Base-by-base conservation (phyloP, 2,888 invertebrate species). In the Dynastes hyllus region DNA sequence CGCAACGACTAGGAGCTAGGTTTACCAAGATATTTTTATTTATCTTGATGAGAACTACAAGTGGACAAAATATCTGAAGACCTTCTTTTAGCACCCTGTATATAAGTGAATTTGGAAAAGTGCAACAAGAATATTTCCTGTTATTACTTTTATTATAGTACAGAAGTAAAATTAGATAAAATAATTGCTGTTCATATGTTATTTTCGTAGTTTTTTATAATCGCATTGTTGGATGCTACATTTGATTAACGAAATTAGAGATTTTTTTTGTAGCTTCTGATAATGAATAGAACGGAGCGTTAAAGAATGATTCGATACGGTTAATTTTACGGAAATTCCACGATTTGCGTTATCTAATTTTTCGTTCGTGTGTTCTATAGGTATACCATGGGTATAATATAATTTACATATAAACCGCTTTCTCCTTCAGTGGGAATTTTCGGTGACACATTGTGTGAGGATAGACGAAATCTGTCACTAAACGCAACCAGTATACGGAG, bases 361-460 rank as follows among this genome's bases (percentile, higher is more conserved):
- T 55, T 55, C n/a, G 45, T 45, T 11, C 53, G 53, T 1, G 11
- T 51, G n/a, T 55, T 16, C n/a, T 16, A 55, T 55, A n/a, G 5
- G 16, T 55, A 55, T 3, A n/a, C 4, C 32, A 13, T 16, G 16
- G 5, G 16, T 13, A 16, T 55, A 16, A 55, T 55, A 6, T 55
- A 55, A 55, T 55, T n/a, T 55, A 66, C 2, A 40, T 13, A 40
- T n/a, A 40, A 32, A 13, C 66, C 8, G 32, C 69, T 69, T 58
- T 71, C 71, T 71, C 55, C 37, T 71, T 29, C 29, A 5, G n/a
- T 51, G 55, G 55, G 32, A 71, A 71, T 66, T 66, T 66, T 55
- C 16, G 66, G 40, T 66, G 66, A 66, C 66, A 40, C 66, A 66
- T 16, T 16, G 66, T 16, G 66, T 32, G 8, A 55, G 16, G 55